These are phyloP conservation scores for Serripes groenlandicus DNA, from an alignment of 2,888 invertebrate genomes.

Conservation along the genomic window DNA sequence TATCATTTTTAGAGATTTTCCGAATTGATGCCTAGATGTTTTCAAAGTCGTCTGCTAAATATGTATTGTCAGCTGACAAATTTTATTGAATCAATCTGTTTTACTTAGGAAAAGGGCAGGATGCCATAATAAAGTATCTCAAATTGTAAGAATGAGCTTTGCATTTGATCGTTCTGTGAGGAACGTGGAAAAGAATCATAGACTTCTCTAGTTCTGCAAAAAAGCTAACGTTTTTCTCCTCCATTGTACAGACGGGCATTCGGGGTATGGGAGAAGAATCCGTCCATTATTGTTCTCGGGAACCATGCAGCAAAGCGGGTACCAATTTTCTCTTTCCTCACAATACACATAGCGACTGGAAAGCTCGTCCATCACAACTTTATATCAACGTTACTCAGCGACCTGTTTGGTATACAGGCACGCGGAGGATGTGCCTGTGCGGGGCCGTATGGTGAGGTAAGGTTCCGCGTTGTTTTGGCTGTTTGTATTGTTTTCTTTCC, in stretches of 20 bases:
- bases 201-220: too few relatives aligned
- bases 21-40: too few relatives aligned
- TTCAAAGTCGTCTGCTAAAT: too few relatives aligned
- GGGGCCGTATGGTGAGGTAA: conserved; percentile 69
- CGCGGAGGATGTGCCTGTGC: conserved; percentile 80
- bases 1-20: too few relatives aligned
- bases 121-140: not conserved
- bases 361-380: conserved; percentile 76
- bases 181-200: too few relatives aligned
- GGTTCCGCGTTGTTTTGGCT: not conserved
- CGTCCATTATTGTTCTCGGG: conserved; percentile 90
- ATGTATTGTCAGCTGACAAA: too few relatives aligned
- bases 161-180: too few relatives aligned
- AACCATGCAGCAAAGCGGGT: conserved; percentile 87
- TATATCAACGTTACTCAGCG: conserved; percentile 72
- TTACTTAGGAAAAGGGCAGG: too few relatives aligned
- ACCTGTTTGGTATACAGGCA: conserved; percentile 77
- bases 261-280: conserved; percentile 57
- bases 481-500: too few relatives aligned
- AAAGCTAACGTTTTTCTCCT: too few relatives aligned
- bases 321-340: conserved; percentile 94
- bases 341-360: conserved; percentile 90
- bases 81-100: too few relatives aligned
- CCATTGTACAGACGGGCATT: conserved; percentile 65
- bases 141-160: not conserved